Evolutionary conservation across 2,888 invertebrate genomes (phyloP).

Genomic region (Germaria angustata): DNA sequence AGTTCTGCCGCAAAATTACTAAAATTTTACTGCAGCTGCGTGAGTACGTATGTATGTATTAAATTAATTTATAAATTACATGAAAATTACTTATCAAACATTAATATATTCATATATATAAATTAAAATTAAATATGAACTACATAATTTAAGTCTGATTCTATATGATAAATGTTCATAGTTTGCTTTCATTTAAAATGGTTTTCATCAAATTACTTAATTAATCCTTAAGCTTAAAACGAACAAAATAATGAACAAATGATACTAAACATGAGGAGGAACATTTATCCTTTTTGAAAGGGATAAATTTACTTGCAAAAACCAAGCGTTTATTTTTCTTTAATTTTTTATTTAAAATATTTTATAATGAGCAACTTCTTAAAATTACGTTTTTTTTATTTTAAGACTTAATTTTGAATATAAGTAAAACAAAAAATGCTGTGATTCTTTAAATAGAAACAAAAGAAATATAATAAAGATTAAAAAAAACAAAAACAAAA

Average conservation of each 20-base stretch:
- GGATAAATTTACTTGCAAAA: conserved; percentile 15
- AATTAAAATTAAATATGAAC: conserved; percentile 8
- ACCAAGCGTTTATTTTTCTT: conserved; percentile 31
- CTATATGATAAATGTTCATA: conserved; percentile 64
- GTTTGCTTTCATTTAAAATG: conserved; percentile 10
- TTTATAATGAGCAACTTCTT: not conserved
- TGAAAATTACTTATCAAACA: not conserved
- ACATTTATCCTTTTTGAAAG: not conserved
- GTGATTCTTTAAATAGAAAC: conserved; percentile 75
- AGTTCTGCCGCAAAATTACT: conserved; percentile 65
- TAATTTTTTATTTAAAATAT: not conserved
- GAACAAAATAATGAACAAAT: not conserved
- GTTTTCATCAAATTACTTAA: not conserved
- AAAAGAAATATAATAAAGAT: conserved; percentile 24
- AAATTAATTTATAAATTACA: conserved; percentile 41
- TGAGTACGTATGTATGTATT: conserved; percentile 61
- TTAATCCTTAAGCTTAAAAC: conserved; percentile 27
- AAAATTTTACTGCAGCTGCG: conserved; percentile 7
- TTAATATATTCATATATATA: not conserved
- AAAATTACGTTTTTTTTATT: conserved; percentile 20
- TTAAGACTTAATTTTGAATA: conserved; percentile 60
- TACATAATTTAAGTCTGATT: conserved; percentile 55
- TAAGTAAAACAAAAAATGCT: conserved; percentile 71
- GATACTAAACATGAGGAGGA: not conserved
- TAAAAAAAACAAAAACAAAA: conserved; percentile 3